These are phyloP conservation scores for Nowickia ferox DNA, from an alignment of 2,888 invertebrate genomes.

Conservation along the genomic window DNA sequence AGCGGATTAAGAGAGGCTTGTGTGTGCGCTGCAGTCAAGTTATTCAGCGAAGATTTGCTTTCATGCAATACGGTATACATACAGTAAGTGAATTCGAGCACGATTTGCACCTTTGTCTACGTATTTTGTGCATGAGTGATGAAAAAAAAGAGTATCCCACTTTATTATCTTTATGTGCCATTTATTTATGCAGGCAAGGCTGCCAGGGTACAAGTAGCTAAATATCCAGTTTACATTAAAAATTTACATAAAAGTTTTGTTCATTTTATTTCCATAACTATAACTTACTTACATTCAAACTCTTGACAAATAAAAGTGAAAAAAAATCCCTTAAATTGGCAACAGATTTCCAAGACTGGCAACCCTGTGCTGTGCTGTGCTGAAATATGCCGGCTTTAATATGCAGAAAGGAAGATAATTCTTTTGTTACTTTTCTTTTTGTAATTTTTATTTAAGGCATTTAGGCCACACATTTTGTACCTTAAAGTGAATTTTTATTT, in stretches of 20 bases:
- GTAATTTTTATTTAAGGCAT: not conserved
- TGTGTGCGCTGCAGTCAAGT: slow-evolving; percentile 19
- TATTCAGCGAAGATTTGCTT: slow-evolving; percentile 34
- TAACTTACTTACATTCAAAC: too few species aligned
- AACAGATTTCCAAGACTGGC: too few species aligned
- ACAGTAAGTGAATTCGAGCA: slow-evolving; percentile 12
- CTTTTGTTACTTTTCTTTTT: slow-evolving; percentile 6
- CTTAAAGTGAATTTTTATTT: not conserved
- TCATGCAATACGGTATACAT: not conserved
- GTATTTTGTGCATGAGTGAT: not conserved
- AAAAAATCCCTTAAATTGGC: too few species aligned
- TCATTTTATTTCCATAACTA: too few species aligned
- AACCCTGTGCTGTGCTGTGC: not conserved
- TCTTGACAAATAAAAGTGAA: too few species aligned
- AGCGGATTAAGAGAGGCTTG: slow-evolving; percentile 48
- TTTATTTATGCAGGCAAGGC: not conserved
- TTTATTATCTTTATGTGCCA: slow-evolving; percentile 31
- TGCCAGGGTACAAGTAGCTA: too few species aligned
- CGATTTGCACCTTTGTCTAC: slow-evolving; percentile 9
- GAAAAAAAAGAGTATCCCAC: not conserved
- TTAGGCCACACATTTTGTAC: not conserved
- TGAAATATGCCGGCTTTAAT: slow-evolving; percentile 1
- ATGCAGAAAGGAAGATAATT: not conserved
- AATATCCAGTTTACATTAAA: too few species aligned
- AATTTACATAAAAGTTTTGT: too few species aligned